These are phyloP conservation scores for Corydoras sp. DNA, from an alignment of 2,113 vertebrate genomes.

Conservation along the genomic window DNA sequence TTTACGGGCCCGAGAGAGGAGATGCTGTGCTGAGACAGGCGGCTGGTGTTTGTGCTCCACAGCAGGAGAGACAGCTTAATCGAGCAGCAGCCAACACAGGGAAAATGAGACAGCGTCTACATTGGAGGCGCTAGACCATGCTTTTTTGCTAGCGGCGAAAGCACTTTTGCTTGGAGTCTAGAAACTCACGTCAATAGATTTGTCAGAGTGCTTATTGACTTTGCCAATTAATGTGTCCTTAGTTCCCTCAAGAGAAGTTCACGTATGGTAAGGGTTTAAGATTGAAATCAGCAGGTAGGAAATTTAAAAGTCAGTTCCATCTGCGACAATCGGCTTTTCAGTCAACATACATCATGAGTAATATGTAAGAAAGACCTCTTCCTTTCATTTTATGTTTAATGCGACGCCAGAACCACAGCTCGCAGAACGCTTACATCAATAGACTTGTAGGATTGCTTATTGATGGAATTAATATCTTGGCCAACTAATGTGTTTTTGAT, in stretches of 20 bases:
- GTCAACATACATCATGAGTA: too few species aligned
- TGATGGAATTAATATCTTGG: constrained; percentile 3
- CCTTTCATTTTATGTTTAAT: too few species aligned
- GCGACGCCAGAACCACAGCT: too few species aligned
- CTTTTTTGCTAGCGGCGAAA: constrained; percentile 1
- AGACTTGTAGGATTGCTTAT: constrained; percentile 4
- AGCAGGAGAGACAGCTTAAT: constrained; percentile 42
- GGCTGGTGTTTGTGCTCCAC: constrained; percentile 21
- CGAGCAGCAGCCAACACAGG: constrained; percentile 23
- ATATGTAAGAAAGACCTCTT: too few species aligned
- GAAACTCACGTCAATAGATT: constrained; percentile 11
- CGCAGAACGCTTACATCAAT: not conserved
- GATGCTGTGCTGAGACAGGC: constrained; percentile 26
- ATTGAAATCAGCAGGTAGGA: not conserved
- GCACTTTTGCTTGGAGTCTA: constrained; percentile 5
- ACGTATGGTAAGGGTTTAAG: not conserved
- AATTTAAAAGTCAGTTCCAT: too few species aligned
- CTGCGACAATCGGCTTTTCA: too few species aligned
- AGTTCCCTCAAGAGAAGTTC: not conserved
- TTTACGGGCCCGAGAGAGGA: constrained; percentile 28
- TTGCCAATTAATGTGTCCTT: constrained; percentile 10
- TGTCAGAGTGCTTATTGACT: constrained; percentile 13
- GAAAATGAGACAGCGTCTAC: constrained; percentile 36
- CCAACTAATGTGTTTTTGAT: constrained; percentile 5
- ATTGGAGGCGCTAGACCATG: constrained; percentile 17